Conservation (phyloP, 2,888 invertebrate species). For the Dioctria rufipes region DNA sequence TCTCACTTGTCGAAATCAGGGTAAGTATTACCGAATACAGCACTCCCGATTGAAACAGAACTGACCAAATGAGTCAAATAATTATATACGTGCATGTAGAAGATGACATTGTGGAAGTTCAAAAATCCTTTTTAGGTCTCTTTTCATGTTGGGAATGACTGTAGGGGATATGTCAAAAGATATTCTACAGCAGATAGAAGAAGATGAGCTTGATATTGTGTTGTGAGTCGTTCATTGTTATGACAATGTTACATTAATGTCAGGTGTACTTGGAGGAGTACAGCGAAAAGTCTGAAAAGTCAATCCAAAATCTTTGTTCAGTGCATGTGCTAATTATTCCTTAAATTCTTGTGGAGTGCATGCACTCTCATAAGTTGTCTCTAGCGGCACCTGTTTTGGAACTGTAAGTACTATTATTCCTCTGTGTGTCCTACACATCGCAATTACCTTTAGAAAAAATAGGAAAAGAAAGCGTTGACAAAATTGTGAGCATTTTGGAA, state of each 20-base stretch:
- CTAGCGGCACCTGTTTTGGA: conserved; percentile 2
- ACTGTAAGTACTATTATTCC: conserved; percentile 1
- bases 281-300: conserved; percentile 55
- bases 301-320: conserved; percentile 34
- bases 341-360: not conserved
- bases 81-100: not conserved
- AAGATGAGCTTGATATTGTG: conserved; percentile 46
- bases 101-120: not conserved
- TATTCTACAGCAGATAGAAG: not conserved
- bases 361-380: too few relatives aligned
- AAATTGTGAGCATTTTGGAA: not conserved
- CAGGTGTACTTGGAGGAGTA: too few relatives aligned
- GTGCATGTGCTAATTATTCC: not conserved
- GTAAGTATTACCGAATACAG: not conserved
- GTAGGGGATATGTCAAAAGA: too few relatives aligned
- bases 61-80: not conserved
- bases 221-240: conserved; percentile 59
- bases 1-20: not conserved
- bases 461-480: not conserved
- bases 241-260: conserved; percentile 60
- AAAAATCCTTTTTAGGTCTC: not conserved
- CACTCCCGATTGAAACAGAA: not conserved
- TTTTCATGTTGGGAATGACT: not conserved
- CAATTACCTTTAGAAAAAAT: too few relatives aligned
- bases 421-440: too few relatives aligned